Percentiles rank a stretch among this genome's conserved stretches.
Evolutionary conservation across 2,888 invertebrate genomes (phyloP).

Genomic region (Tiliacea citrago): DNA sequence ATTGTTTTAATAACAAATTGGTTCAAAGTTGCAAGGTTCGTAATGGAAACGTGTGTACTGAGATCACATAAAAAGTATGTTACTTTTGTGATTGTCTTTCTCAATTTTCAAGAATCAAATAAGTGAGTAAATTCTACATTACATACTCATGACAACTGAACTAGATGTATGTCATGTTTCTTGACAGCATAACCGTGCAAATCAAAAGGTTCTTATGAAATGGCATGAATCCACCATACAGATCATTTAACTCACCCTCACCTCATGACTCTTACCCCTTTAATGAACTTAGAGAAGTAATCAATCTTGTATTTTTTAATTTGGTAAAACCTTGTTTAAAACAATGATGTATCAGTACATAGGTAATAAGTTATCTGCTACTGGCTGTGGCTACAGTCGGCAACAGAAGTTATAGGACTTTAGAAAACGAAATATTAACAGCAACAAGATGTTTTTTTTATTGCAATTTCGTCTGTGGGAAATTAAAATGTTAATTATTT

Average conservation of each 20-base stretch:
- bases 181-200: background rate
- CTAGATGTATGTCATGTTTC: background rate
- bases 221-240: background rate
- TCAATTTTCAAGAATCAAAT: constrained; percentile 1
- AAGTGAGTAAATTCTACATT: background rate
- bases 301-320: constrained; percentile 30
- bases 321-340: constrained; percentile 19
- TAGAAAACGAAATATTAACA: background rate
- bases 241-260: constrained; percentile 4
- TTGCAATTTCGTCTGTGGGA: too few relatives aligned
- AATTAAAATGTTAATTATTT: too few relatives aligned
- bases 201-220: background rate
- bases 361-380: background rate
- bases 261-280: background rate
- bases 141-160: background rate
- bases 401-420: background rate
- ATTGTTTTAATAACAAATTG: constrained; percentile 49
- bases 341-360: constrained; percentile 38
- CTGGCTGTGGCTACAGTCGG: constrained; percentile 10
- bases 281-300: constrained; percentile 25
- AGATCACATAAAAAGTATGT: constrained; percentile 9
- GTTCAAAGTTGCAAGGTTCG: constrained; percentile 45
- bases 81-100: constrained; percentile 23
- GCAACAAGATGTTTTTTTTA: too few relatives aligned
- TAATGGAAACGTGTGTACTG: constrained; percentile 19